phyloP scores from a whole-genome alignment of 2,797 vertebrate genomes.

The Triplophysa bombifrons region DNA sequence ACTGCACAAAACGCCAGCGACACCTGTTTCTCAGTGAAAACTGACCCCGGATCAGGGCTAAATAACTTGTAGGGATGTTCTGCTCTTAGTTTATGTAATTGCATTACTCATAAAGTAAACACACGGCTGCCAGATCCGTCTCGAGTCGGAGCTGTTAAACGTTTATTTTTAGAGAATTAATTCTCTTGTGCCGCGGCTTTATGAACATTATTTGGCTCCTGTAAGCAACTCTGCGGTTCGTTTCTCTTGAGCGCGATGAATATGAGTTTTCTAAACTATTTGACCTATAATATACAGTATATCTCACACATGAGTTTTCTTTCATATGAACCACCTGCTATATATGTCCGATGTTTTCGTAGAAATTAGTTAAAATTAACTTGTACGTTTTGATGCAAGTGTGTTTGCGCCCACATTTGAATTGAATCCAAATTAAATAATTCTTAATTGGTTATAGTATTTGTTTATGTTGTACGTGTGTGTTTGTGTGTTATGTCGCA shows the following conservation, averaged over 20 bases:
- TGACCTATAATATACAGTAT: neutral
- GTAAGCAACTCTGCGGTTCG: conserved; percentile 2
- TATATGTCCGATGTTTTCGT: neutral
- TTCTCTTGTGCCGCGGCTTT: conserved; percentile 28
- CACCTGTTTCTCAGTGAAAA: conserved; percentile 14
- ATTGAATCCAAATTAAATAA: neutral
- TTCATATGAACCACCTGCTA: neutral
- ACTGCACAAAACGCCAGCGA: neutral
- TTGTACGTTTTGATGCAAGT: neutral
- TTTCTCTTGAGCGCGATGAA: conserved; percentile 18
- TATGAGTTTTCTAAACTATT: conserved; percentile 24
- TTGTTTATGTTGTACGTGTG: neutral
- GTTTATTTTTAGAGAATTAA: conserved; percentile 59
- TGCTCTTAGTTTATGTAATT: conserved; percentile 59
- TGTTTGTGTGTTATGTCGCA: conserved; percentile 20
- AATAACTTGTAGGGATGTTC: neutral
- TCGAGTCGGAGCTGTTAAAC: conserved; percentile 49
- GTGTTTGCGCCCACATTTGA: neutral
- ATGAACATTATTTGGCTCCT: conserved; percentile 1
- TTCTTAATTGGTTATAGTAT: neutral
- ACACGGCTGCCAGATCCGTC: conserved; percentile 52
- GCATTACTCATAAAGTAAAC: conserved; percentile 58
- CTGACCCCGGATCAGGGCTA: conserved; percentile 20
- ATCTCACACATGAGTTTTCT: neutral
- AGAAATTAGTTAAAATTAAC: neutral